Percentiles rank a stretch among this genome's conserved stretches.
Conservation (phyloP, 92 coral and sea anemone genomes). For the Porites divaricata region DNA sequence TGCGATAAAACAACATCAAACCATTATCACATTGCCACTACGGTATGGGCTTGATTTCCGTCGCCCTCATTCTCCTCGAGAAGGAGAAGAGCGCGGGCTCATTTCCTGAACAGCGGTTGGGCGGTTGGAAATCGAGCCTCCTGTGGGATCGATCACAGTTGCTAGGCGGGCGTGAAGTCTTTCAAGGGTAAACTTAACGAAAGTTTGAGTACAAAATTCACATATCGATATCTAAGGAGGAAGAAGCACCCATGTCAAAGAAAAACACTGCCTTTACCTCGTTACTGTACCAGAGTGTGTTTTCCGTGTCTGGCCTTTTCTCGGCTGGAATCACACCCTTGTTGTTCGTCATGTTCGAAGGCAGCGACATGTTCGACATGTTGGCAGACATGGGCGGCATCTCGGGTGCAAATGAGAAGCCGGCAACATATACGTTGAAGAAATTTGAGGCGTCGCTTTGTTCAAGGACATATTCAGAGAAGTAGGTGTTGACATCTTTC, state of each 20-base stretch:
- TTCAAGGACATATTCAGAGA: conserved; percentile 79
- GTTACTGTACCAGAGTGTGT: conserved; percentile 80
- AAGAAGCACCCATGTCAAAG: too few relatives aligned
- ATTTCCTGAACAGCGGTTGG: too few relatives aligned
- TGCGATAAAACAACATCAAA: conserved; percentile 19
- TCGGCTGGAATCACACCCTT: background rate
- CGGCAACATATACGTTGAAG: conserved; percentile 88
- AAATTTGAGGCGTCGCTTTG: conserved; percentile 74
- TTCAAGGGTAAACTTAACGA: too few relatives aligned
- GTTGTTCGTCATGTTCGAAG: conserved; percentile 6
- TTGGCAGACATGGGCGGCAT: background rate
- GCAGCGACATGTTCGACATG: background rate
- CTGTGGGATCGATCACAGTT: too few relatives aligned
- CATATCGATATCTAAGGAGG: too few relatives aligned
- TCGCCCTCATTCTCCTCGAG: too few relatives aligned
- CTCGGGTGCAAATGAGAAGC: conserved; percentile 63
- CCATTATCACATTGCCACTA: background rate
- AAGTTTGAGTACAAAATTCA: too few relatives aligned
- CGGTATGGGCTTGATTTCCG: too few relatives aligned
- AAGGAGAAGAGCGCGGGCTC: too few relatives aligned
- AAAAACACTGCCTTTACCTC: conserved; percentile 56
- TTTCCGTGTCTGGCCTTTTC: conserved; percentile 19
- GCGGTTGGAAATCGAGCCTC: too few relatives aligned
- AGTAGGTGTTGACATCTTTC: conserved; percentile 67
- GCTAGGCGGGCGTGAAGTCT: too few relatives aligned